Conservation (phyloP, 1,140 invertebrate species). For the Hestina assimilis region DNA sequence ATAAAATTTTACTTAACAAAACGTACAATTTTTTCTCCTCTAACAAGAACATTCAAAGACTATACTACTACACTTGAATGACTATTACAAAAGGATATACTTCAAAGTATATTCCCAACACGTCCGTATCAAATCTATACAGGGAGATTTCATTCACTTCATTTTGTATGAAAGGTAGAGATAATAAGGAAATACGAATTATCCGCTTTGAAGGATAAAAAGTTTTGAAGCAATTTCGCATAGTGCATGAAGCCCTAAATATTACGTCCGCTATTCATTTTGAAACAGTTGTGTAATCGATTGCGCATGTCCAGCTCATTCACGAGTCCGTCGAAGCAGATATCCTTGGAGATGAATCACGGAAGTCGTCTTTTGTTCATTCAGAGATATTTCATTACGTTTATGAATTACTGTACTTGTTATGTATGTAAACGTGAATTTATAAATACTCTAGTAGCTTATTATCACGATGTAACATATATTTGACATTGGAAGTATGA, state of each 20-base stretch:
- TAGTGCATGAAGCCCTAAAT: slow-evolving; percentile 41
- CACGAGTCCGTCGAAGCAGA: slow-evolving; percentile 35
- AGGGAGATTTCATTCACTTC: slow-evolving; percentile 23
- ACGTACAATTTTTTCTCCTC: background rate
- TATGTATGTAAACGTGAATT: too few species aligned
- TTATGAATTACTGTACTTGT: too few species aligned
- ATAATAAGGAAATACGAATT: slow-evolving; percentile 61
- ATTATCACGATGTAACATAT: too few species aligned
- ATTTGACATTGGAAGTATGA: too few species aligned
- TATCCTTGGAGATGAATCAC: slow-evolving; percentile 32
- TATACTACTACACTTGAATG: slow-evolving; percentile 30
- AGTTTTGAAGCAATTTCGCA: slow-evolving; percentile 19
- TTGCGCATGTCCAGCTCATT: slow-evolving; percentile 44
- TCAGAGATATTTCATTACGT: background rate
- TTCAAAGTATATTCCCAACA: slow-evolving; percentile 14
- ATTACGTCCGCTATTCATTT: slow-evolving; percentile 30
- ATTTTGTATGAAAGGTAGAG: slow-evolving; percentile 23
- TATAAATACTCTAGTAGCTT: too few species aligned
- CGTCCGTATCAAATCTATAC: slow-evolving; percentile 46
- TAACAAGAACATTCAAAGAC: slow-evolving; percentile 18
- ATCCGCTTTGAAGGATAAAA: slow-evolving; percentile 38
- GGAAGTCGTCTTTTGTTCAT: slow-evolving; percentile 6
- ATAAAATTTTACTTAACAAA: slow-evolving; percentile 18
- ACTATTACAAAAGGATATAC: slow-evolving; percentile 22
- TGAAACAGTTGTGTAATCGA: slow-evolving; percentile 41